These are phyloP conservation scores for Trochalopteron elliotii DNA, from an alignment of 2,113 vertebrate genomes.

Conservation along the genomic window DNA sequence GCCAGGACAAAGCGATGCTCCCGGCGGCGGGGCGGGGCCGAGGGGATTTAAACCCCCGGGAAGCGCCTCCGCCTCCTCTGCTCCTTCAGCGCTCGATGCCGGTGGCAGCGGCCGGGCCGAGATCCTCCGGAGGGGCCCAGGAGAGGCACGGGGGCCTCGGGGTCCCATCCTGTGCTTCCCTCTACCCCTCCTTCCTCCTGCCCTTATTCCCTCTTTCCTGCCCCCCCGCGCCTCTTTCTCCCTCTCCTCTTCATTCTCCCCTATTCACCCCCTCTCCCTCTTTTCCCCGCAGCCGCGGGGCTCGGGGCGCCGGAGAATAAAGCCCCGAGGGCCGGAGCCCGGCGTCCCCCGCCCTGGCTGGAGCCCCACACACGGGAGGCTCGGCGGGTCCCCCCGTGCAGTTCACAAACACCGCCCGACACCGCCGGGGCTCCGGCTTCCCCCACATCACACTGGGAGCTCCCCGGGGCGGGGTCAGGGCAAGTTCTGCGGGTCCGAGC, in stretches of 20 bases:
- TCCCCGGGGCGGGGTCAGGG: neutral
- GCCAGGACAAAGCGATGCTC: neutral
- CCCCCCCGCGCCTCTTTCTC: no score
- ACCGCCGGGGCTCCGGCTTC: no score
- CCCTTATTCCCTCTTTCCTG: neutral
- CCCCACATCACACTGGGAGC: neutral
- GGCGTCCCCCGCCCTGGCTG: no score
- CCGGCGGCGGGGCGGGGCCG: neutral
- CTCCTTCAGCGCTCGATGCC: neutral
- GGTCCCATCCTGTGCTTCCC: neutral
- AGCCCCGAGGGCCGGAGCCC: neutral
- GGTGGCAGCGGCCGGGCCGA: neutral
- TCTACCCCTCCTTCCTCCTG: neutral
- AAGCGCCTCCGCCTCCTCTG: accelerated
- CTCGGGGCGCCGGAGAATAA: neutral
- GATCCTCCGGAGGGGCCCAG: neutral
- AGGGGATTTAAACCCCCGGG: neutral
- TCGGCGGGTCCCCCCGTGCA: neutral
- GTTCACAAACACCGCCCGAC: neutral
- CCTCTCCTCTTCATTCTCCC: no score
- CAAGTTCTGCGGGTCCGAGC: neutral
- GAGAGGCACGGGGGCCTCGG: neutral
- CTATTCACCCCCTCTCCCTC: accelerated
- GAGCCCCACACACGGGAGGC: no score
- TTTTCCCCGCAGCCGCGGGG: neutral